A percentile compares a stretch with the other conserved stretches of the same genome.
Evolutionary conservation across 2,888 invertebrate genomes (phyloP).

Genomic region (Ophion obscuratus): DNA sequence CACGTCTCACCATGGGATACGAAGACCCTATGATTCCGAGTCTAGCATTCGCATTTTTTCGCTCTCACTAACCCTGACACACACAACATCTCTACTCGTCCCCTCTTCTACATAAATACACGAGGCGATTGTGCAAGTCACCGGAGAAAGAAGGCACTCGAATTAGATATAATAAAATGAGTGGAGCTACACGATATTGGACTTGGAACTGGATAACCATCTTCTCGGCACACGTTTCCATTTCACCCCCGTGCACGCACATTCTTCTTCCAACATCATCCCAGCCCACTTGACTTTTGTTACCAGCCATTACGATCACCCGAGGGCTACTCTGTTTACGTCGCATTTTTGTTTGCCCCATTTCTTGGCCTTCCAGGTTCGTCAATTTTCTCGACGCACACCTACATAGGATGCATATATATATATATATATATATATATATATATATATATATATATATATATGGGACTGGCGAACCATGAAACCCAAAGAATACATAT

Average conservation of each 20-base stretch:
- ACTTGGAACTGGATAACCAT: conserved; percentile 26
- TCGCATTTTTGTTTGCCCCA: conserved; percentile 6
- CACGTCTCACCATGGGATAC: no score
- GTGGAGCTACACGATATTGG: conserved; percentile 23
- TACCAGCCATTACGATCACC: conserved; percentile 43
- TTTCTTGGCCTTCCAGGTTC: conserved; percentile 31
- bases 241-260: not conserved
- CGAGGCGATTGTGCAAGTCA: no score
- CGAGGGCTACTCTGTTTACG: conserved; percentile 57
- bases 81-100: no score
- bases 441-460: no score
- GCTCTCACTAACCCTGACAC: no score
- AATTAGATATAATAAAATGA: not conserved
- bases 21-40: no score
- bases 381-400: conserved; percentile 26
- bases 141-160: no score
- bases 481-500: not conserved
- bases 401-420: not conserved
- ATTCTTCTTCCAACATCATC: conserved; percentile 22
- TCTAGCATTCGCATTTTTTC: no score
- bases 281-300: conserved; percentile 2
- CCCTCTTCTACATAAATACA: no score
- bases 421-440: no score
- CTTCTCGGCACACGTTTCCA: conserved; percentile 12
- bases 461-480: no score